Conservation (phyloP, 2,113 vertebrate genomes). For the Trochalopteron elliotii region DNA sequence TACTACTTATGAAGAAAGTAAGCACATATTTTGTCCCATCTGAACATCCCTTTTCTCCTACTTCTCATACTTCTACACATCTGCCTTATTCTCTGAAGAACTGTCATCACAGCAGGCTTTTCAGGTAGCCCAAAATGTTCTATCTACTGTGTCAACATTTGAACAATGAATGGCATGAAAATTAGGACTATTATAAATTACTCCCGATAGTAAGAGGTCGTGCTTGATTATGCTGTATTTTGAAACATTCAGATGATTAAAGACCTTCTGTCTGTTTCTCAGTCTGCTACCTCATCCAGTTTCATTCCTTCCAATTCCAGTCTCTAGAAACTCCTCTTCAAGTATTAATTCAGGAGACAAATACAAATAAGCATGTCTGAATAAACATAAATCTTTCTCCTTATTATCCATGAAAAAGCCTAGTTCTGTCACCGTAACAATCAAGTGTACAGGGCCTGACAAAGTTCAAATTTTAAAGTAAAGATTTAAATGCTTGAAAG, state of each 20-base stretch:
- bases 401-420: not conserved
- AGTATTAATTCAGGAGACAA: not conserved
- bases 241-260: not conserved
- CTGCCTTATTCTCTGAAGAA: not conserved
- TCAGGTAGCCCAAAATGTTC: not conserved
- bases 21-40: not conserved
- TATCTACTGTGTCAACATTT: not conserved
- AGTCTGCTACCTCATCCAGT: not conserved
- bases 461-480: not conserved
- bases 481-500: not conserved
- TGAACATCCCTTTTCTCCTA: not conserved
- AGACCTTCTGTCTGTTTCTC: not conserved
- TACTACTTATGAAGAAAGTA: not conserved
- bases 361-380: not conserved
- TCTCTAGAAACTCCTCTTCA: not conserved
- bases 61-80: not conserved
- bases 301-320: not conserved
- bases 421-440: not conserved
- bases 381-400: not conserved
- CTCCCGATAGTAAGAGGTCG: not conserved
- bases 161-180: not conserved
- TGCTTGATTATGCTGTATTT: not conserved
- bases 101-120: not conserved
- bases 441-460: not conserved
- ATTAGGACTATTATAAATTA: not conserved